These are phyloP conservation scores for Leucoraja ocellata DNA, from an alignment of 2,797 vertebrate genomes.

Conservation along the genomic window DNA sequence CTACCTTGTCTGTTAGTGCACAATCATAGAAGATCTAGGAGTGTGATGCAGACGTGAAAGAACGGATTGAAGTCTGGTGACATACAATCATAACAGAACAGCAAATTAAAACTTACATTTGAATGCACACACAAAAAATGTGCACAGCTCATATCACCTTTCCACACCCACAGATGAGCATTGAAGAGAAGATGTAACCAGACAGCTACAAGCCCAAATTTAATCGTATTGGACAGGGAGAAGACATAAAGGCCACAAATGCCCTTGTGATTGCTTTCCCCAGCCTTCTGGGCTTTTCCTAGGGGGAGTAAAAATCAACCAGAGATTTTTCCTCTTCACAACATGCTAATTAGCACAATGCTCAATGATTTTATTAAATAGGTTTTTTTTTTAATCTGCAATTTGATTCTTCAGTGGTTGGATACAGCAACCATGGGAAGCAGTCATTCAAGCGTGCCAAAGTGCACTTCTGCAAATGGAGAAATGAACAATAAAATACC, in stretches of 20 bases:
- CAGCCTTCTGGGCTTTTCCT: not conserved
- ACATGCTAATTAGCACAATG: not conserved
- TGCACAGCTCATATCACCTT: not conserved
- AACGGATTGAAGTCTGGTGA: not conserved
- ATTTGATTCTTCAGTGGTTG: not conserved
- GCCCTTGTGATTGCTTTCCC: conserved; percentile 20
- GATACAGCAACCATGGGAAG: not conserved
- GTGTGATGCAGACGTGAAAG: not conserved
- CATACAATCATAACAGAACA: not conserved
- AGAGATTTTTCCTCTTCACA: not conserved
- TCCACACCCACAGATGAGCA: not conserved
- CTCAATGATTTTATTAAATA: not conserved
- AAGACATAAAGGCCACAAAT: not conserved
- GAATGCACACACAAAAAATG: not conserved
- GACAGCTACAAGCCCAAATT: not conserved
- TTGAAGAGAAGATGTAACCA: not conserved
- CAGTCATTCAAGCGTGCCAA: not conserved
- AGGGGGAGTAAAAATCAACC: not conserved
- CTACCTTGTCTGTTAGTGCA: not conserved
- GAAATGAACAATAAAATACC: not conserved
- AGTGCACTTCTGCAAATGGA: not conserved
- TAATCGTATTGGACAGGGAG: conserved; percentile 8
- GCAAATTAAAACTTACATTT: not conserved
- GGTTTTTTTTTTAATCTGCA: not conserved
- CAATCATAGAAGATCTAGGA: not conserved